These are phyloP conservation scores for Actinemys pallida DNA, from an alignment of 2,113 vertebrate genomes.

Conservation along the genomic window DNA sequence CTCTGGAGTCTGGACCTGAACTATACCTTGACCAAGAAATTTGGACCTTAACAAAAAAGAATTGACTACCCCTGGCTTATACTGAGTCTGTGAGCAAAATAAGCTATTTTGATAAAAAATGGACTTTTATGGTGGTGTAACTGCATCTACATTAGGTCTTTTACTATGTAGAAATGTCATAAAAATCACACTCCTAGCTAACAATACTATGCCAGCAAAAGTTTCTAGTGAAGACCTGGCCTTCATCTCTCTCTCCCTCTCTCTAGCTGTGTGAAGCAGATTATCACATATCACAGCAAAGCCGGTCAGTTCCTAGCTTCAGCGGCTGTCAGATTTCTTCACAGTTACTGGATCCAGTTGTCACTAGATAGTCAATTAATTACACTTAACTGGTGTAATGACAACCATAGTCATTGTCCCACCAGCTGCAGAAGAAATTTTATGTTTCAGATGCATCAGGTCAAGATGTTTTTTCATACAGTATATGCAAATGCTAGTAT, in stretches of 20 bases:
- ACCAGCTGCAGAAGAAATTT: neutral
- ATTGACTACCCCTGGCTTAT: neutral
- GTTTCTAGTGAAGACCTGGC: neutral
- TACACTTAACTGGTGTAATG: slow-evolving; percentile 56
- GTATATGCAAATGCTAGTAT: neutral
- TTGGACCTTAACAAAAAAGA: too few species aligned
- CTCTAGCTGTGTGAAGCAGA: neutral
- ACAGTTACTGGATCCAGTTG: slow-evolving; percentile 40
- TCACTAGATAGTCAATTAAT: slow-evolving; percentile 56
- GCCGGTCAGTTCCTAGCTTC: neutral
- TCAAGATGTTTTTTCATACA: neutral
- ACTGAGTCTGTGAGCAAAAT: neutral
- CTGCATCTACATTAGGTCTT: neutral
- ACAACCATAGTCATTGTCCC: slow-evolving; percentile 9
- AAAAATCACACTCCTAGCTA: neutral
- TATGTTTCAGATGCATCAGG: neutral
- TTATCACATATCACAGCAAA: neutral
- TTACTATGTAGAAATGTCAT: neutral
- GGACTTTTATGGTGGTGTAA: neutral
- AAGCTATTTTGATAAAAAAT: fast-evolving
- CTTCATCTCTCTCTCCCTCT: fast-evolving
- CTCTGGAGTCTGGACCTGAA: too few species aligned
- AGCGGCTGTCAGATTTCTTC: slow-evolving; percentile 46
- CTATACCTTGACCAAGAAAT: too few species aligned
- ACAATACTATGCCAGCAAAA: neutral